Base-by-base conservation (phyloP, 2,888 invertebrate species). In the Aphidoletes aphidimyza region DNA sequence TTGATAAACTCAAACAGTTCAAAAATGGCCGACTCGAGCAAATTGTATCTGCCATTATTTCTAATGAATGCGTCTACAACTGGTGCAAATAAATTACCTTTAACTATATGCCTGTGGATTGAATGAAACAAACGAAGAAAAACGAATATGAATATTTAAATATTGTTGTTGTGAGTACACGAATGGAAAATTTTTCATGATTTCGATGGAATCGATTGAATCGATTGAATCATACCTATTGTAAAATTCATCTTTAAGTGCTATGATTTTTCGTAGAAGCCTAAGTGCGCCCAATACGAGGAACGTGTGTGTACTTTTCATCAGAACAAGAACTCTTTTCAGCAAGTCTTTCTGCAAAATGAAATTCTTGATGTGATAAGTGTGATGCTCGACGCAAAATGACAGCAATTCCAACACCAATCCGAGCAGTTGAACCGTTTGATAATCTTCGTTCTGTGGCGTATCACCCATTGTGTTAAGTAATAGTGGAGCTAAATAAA, bases 1-100 rank as follows among this genome's bases (percentile, higher is more conserved):
- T 96, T 97, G 87, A 99, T 98, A 91, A 97, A 99, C 91, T 99
- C 99, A 91, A 99, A 99, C 92, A 99, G 94, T 91, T 99, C 99
- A 90, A 99, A 93, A 90, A 99, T 97, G 86, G 99, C 99, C 39
- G 99, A 99, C 91, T 99, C 99, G 87, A 99, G 92, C 87, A 99
- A 93, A 92, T 99, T 99, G 91, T 99, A 99, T 91, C 98, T 94
- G 88, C 97, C 97, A 90, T 98, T 98, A 91, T 99, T 99, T 88
- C 95, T 94, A 88, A 96, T 94, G 90, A 99, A 98, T 87, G 98
- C 97, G 90, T 98, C 98, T 87, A 99, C 95, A 85, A 99, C 97
- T 45, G 98, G 98, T 87, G 96, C 95, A 91, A 99, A 97, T 85
- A 99, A 92, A 91, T 97, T 97, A 86, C 97, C 96, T 90, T 97